These are phyloP conservation scores for Epizoanthus ramosus DNA, from an alignment of 92 coral and sea anemone species.

Conservation along the genomic window DNA sequence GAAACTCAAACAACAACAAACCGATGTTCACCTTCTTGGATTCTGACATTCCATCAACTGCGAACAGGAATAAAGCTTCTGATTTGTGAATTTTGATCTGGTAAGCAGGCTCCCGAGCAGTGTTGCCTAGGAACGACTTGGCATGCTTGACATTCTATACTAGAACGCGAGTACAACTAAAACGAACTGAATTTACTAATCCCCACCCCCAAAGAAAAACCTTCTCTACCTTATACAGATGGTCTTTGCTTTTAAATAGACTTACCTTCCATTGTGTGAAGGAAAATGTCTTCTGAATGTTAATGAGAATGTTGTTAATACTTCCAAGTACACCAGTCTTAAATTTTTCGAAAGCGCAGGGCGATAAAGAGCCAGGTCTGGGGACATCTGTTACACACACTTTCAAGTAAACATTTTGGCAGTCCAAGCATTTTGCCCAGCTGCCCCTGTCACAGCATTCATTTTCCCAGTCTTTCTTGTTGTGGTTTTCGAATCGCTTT, in stretches of 20 bases:
- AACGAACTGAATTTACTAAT: no score
- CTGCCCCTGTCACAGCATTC: constrained; percentile 28
- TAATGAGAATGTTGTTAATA: neutral
- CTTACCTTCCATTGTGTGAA: constrained; percentile 17
- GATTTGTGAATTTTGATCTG: no score
- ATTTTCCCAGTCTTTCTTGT: neutral
- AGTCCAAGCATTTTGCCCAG: neutral
- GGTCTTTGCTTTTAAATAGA: neutral
- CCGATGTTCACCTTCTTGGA: no score
- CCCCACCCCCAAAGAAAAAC: no score
- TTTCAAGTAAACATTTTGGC: constrained; percentile 3
- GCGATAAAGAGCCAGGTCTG: neutral
- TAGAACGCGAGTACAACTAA: no score
- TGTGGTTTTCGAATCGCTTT: constrained; percentile 28
- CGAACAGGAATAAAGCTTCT: no score
- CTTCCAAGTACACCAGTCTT: neutral
- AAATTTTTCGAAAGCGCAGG: constrained; percentile 7
- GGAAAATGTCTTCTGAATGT: neutral
- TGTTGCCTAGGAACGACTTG: no score
- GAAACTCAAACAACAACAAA: no score
- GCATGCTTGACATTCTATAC: no score
- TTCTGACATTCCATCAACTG: no score
- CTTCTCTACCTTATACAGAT: no score
- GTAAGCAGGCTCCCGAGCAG: no score
- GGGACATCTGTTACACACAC: constrained; percentile 24